Base-by-base conservation (phyloP, 35 echinoderm and acorn worm genomes). In the Eucidaris tribuloides region DNA sequence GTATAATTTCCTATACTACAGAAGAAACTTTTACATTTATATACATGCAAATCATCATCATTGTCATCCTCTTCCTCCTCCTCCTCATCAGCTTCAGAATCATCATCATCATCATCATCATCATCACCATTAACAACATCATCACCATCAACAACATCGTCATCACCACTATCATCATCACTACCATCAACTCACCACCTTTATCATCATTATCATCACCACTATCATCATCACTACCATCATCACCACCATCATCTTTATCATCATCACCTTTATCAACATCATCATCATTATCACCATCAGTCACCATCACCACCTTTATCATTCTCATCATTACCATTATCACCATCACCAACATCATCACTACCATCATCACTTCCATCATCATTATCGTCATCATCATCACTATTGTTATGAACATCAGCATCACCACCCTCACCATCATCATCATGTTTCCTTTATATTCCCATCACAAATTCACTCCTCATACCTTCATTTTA, bases 401-500 rank as follows among this genome's bases (percentile, higher is more conserved):
- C 3, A 70, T 11, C 64, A 70, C 0, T 35, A 1, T 5, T 31
- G 0, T 4, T 35, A 31, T 20, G 5, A 0, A 7, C 64, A 11
- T 35, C 64, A 5, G 17, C 32, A 35, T 20, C 64, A 31, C 20
- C 32, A 11, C 64, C 13, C 31, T 35, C 32, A 35, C 3, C 57
- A 18, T 24, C 57, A 60, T 29, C 57, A 60, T 11, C 76, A 48
- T n/a, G n/a, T n/a, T n/a, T n/a, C n/a, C n/a, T n/a, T n/a, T n/a
- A n/a, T n/a, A n/a, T n/a, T n/a, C n/a, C n/a, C n/a, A n/a, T n/a
- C n/a, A n/a, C n/a, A n/a, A 27, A 49, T 11, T 31, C n/a, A 20
- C 39, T 29, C 19, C 50, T 59, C 90, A 27, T 72, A 96, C 93
- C 93, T 96, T 96, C 84, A 96, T 91, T 83, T 99, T 99, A 58